Conservation (phyloP, 2,888 invertebrate genomes). For the Cenopis cana region DNA sequence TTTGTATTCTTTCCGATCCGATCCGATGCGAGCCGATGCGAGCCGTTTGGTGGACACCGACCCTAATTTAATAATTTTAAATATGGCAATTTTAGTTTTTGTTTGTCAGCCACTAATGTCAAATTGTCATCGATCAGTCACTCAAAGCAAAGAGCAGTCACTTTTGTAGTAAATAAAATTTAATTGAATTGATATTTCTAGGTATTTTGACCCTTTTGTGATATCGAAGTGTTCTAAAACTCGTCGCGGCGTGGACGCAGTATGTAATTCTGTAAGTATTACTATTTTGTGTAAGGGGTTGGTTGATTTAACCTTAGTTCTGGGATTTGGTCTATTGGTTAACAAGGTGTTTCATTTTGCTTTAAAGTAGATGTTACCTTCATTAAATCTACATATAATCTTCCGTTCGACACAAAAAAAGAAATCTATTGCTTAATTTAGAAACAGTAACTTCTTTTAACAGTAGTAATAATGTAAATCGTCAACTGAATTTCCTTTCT, state of each 20-base stretch:
- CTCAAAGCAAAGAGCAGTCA: too few relatives aligned
- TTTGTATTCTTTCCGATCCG: too few relatives aligned
- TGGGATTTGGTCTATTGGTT: conserved; percentile 1
- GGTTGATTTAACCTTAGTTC: conserved; percentile 8
- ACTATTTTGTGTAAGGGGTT: background rate
- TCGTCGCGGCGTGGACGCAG: background rate
- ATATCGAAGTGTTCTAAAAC: conserved; percentile 1
- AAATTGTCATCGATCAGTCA: conserved; percentile 44
- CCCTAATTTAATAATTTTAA: too few relatives aligned
- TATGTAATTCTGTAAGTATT: conserved; percentile 13
- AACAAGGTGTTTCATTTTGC: conserved; percentile 7
- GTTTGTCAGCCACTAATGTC: conserved; percentile 22
- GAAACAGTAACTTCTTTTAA: background rate
- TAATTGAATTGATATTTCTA: conserved; percentile 10
- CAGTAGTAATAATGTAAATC: background rate
- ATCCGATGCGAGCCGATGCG: too few relatives aligned
- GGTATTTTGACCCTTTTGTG: conserved; percentile 24
- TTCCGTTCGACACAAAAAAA: background rate
- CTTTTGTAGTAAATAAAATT: conserved; percentile 41
- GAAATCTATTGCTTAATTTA: background rate
- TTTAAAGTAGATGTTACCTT: background rate
- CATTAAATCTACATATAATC: background rate
- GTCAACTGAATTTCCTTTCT: background rate
- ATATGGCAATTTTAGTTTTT: conserved; percentile 16
- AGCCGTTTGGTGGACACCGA: too few relatives aligned